These are phyloP conservation scores for Linyphia triangularis DNA, from an alignment of 2,888 invertebrate genomes.

Conservation along the genomic window DNA sequence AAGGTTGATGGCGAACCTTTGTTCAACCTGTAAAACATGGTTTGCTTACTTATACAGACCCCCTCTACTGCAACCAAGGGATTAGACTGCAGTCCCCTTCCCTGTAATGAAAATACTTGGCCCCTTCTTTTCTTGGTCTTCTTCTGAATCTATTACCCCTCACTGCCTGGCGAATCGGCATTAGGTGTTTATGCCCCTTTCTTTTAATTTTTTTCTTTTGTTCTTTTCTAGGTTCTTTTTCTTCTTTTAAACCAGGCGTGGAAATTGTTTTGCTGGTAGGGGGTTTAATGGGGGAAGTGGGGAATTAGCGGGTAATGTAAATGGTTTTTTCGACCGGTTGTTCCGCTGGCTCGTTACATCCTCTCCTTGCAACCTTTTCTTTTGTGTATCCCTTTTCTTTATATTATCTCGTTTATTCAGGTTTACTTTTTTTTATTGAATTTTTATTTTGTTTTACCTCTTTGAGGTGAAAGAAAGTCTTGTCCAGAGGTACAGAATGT, in stretches of 20 bases:
- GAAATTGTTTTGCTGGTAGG: constrained; percentile 64
- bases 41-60: constrained; percentile 28
- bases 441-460: constrained; percentile 8
- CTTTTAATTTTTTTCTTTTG: constrained; percentile 46
- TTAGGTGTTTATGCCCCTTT: constrained; percentile 66
- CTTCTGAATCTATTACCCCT: constrained; percentile 66
- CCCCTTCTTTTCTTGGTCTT: constrained; percentile 34
- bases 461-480: constrained; percentile 3
- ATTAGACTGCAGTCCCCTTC: constrained; percentile 36
- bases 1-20: too few species aligned
- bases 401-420: constrained; percentile 39
- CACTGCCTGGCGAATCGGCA: constrained; percentile 57
- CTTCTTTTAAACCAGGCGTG: constrained; percentile 63
- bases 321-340: constrained; percentile 68
- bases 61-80: constrained; percentile 25
- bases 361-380: constrained; percentile 24
- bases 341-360: constrained; percentile 66
- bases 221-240: constrained; percentile 16
- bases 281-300: constrained; percentile 53
- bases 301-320: constrained; percentile 70
- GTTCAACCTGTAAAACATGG: background rate
- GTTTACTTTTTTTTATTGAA: background rate
- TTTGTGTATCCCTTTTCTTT: constrained; percentile 29
- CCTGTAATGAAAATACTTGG: constrained; percentile 65
- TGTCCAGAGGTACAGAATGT: constrained; percentile 25